Evolutionary conservation across 1,140 invertebrate species (phyloP).

Genomic region (Bombus ignitus): DNA sequence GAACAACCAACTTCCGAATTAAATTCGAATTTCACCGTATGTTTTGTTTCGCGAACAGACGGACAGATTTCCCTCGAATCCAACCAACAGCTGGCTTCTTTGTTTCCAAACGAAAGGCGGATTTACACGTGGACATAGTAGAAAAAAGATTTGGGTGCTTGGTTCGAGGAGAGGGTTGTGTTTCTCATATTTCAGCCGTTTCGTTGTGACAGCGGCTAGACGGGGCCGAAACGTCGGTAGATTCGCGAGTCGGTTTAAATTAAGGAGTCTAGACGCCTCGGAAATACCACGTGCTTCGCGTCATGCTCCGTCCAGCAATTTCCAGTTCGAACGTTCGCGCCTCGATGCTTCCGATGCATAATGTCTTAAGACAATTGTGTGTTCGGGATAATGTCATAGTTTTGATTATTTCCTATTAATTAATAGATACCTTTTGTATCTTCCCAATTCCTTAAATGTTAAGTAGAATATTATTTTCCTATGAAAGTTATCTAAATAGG

Average conservation of each 20-base stretch:
- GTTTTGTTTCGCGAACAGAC: no score
- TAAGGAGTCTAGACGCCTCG: conserved; percentile 74
- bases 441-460: no score
- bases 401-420: no score
- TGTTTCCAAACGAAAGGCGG: conserved; percentile 2
- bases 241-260: conserved; percentile 75
- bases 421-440: no score
- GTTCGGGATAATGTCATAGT: no score
- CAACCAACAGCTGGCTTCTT: background rate
- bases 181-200: conserved; percentile 71
- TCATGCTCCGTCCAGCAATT: conserved; percentile 42
- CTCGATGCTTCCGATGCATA: conserved; percentile 12
- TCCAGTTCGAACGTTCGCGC: conserved; percentile 61
- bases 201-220: conserved; percentile 68
- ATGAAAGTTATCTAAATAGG: no score
- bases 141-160: background rate
- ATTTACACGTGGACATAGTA: conserved; percentile 6
- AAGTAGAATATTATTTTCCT: no score
- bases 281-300: conserved; percentile 68
- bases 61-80: background rate
- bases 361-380: no score
- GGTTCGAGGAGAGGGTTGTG: conserved; percentile 15
- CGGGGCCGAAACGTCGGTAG: conserved; percentile 54
- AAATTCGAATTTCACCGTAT: background rate
- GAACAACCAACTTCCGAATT: conserved; percentile 19